phyloP scores from a whole-genome alignment of 2,113 vertebrate species.

The Tichodroma muraria region DNA sequence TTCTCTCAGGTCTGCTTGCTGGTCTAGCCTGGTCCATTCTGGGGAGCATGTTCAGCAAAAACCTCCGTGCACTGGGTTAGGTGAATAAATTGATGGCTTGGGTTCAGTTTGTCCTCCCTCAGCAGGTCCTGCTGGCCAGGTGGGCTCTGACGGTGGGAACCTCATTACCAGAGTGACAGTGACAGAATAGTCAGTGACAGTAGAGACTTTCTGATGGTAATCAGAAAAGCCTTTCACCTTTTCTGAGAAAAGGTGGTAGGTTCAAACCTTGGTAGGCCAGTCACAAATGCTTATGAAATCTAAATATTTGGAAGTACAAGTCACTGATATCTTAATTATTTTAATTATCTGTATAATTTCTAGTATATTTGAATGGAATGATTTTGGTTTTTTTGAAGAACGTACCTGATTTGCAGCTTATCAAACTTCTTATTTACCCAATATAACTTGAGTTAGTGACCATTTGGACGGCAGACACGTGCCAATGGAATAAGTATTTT shows the following conservation, averaged over 20 bases:
- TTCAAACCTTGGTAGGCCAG: neutral
- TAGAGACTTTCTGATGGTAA: neutral
- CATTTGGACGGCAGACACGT: neutral
- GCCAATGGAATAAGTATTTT: neutral
- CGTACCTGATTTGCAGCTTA: neutral
- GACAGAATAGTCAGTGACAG: too few relatives aligned
- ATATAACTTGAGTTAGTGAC: neutral
- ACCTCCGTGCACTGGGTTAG: neutral
- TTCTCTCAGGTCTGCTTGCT: neutral
- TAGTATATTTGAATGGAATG: neutral
- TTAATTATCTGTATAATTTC: neutral
- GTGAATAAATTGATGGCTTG: neutral
- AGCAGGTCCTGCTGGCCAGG: neutral
- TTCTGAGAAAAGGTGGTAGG: neutral
- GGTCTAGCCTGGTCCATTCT: neutral
- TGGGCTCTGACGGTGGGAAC: neutral
- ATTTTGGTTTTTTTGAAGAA: neutral
- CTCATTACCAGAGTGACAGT: neutral
- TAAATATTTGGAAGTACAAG: neutral
- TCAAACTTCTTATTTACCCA: neutral
- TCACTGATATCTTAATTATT: neutral
- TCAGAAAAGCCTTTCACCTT: too few relatives aligned
- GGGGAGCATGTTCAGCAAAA: neutral
- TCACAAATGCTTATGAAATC: neutral
- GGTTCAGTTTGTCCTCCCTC: neutral